phyloP scores from a whole-genome alignment of 1,140 invertebrate genomes.

The Eriosoma lanigerum region DNA sequence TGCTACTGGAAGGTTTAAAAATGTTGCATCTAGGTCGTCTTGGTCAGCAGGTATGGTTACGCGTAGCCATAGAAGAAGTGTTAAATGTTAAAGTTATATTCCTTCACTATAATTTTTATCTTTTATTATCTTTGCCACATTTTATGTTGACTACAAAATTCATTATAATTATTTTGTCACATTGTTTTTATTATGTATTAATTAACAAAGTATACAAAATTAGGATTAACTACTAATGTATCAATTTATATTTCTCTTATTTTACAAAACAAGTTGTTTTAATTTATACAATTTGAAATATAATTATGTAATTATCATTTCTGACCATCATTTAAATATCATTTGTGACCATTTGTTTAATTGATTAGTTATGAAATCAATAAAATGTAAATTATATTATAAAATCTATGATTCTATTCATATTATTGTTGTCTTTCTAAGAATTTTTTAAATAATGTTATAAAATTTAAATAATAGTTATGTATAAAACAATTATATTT shows the following conservation, averaged over 20 bases:
- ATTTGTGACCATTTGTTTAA: neutral
- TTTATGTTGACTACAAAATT: neutral
- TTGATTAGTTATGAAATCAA: neutral
- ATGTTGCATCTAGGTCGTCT: slow-evolving; percentile 21
- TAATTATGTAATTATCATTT: neutral
- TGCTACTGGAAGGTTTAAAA: slow-evolving; percentile 11
- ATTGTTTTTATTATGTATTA: neutral
- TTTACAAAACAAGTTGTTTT: neutral
- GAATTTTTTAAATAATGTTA: slow-evolving; percentile 15
- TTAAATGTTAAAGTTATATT: slow-evolving; percentile 14
- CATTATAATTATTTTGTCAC: neutral
- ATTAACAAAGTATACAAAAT: neutral
- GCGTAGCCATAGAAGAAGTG: slow-evolving; percentile 44
- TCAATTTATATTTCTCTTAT: neutral
- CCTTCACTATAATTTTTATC: neutral
- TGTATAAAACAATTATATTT: slow-evolving; percentile 47
- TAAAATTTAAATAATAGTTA: slow-evolving; percentile 47
- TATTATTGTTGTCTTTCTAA: slow-evolving; percentile 11
- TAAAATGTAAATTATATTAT: slow-evolving; percentile 15
- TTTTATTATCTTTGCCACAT: slow-evolving; percentile 10
- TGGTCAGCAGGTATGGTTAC: slow-evolving; percentile 33
- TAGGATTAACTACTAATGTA: neutral
- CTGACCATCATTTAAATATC: neutral
- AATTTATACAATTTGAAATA: too few species aligned
- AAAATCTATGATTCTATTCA: slow-evolving; percentile 7